Percentiles rank a stretch among this genome's conserved stretches.
phyloP scores from a whole-genome alignment of 2,113 vertebrate genomes.

The Phasianus colchicus region DNA sequence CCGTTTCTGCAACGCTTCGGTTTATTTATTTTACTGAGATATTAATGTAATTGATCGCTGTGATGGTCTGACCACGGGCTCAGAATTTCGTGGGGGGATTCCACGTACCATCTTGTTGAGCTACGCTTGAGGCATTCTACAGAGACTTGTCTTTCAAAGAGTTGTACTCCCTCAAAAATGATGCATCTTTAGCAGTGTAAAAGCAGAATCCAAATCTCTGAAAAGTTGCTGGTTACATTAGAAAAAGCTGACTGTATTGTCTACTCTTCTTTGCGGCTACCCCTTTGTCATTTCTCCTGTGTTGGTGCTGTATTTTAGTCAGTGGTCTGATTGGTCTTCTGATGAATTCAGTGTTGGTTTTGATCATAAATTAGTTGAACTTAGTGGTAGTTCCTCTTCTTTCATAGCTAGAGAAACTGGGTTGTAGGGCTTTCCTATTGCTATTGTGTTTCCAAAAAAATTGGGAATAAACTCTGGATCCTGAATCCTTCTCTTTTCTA shows the following conservation, averaged over 20 bases:
- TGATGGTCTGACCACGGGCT: not conserved
- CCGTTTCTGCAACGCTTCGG: not conserved
- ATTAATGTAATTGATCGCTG: rapidly evolving
- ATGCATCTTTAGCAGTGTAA: not conserved
- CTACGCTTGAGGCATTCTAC: not conserved
- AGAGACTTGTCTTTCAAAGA: not conserved
- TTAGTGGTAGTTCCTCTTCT: not conserved
- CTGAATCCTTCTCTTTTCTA: not conserved
- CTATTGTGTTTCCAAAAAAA: not conserved
- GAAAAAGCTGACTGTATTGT: not conserved
- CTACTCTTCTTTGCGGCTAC: not conserved
- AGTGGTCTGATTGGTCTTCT: not conserved
- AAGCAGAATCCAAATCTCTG: not conserved
- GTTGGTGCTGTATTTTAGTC: not conserved
- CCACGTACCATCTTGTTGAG: not conserved
- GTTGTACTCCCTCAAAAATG: not conserved
- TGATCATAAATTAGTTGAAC: not conserved
- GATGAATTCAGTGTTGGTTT: not conserved
- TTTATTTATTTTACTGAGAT: not conserved
- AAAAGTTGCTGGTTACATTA: not conserved
- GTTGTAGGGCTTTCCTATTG: not conserved
- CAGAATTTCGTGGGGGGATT: not conserved
- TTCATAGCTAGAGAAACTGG: not conserved
- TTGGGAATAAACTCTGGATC: not conserved
- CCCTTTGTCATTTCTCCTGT: not conserved